phyloP scores from a whole-genome alignment of 2,113 vertebrate genomes.

The Bombycilla garrulus region DNA sequence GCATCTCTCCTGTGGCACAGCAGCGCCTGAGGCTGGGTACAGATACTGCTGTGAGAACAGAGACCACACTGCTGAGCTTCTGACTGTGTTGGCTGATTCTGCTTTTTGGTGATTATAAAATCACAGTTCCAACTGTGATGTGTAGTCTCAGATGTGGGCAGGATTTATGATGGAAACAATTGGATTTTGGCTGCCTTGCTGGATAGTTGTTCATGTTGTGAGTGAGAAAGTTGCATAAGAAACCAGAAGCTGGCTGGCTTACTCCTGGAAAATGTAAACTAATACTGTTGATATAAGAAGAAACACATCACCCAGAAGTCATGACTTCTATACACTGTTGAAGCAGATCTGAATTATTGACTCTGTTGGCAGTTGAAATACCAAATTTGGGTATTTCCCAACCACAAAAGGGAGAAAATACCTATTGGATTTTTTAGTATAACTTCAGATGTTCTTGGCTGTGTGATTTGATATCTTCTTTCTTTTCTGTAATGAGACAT shows the following conservation, averaged over 20 bases:
- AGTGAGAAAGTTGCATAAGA: not conserved
- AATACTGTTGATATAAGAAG: not conserved
- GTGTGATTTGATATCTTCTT: not conserved
- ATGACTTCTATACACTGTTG: not conserved
- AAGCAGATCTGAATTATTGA: not conserved
- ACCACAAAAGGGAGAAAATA: not conserved
- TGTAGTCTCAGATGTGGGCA: not conserved
- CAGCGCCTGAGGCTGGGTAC: not conserved
- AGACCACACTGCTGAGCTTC: not conserved
- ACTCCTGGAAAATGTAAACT: not conserved
- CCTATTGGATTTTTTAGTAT: not conserved
- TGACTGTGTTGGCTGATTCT: not conserved
- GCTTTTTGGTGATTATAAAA: not conserved
- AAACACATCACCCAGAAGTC: not conserved
- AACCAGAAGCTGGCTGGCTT: not conserved
- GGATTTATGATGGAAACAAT: slow-evolving; percentile 33
- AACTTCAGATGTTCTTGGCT: not conserved
- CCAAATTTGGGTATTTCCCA: not conserved
- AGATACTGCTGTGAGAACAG: not conserved
- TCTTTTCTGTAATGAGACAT: not conserved
- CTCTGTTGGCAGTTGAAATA: not conserved
- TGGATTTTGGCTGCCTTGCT: not conserved
- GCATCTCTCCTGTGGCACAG: not conserved
- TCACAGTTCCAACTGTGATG: not conserved
- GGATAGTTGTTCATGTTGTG: not conserved